phyloP scores from a whole-genome alignment of 2,888 invertebrate genomes.

The Yponomeuta evonymella region DNA sequence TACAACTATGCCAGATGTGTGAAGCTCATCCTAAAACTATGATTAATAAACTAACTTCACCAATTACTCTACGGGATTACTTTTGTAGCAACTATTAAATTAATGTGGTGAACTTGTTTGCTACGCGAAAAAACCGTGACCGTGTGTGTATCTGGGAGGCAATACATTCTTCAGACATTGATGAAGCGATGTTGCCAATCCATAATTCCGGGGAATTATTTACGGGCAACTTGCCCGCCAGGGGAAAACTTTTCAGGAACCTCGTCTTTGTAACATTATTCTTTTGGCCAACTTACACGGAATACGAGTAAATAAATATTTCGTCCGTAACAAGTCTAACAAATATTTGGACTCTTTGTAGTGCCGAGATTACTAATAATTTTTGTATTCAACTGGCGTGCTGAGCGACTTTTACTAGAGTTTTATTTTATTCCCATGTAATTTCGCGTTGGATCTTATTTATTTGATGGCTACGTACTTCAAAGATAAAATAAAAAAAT shows the following conservation, averaged over 20 bases:
- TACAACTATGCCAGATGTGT: background rate
- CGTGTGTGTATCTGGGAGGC: constrained; percentile 27
- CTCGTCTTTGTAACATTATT: constrained; percentile 28
- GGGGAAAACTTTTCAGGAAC: constrained; percentile 27
- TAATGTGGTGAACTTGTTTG: constrained; percentile 23
- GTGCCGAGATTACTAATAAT: background rate
- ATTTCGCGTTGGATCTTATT: too few relatives aligned
- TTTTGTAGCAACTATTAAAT: constrained; percentile 20
- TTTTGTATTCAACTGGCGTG: too few relatives aligned
- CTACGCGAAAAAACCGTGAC: constrained; percentile 22
- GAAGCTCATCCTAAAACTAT: background rate
- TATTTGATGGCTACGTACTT: too few relatives aligned
- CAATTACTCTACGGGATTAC: background rate
- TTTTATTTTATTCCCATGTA: too few relatives aligned
- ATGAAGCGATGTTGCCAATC: constrained; percentile 46
- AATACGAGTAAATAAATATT: constrained; percentile 12
- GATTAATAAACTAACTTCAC: background rate
- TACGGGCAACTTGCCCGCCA: constrained; percentile 29
- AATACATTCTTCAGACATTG: constrained; percentile 48
- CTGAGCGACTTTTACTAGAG: too few relatives aligned
- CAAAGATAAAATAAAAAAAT: too few relatives aligned
- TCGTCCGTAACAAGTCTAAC: constrained; percentile 8
- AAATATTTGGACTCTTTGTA: background rate
- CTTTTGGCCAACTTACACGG: constrained; percentile 18
- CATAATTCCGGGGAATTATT: constrained; percentile 44